Evolutionary conservation across 2,797 vertebrate species (phyloP).

Genomic region (Sebastes itinus): DNA sequence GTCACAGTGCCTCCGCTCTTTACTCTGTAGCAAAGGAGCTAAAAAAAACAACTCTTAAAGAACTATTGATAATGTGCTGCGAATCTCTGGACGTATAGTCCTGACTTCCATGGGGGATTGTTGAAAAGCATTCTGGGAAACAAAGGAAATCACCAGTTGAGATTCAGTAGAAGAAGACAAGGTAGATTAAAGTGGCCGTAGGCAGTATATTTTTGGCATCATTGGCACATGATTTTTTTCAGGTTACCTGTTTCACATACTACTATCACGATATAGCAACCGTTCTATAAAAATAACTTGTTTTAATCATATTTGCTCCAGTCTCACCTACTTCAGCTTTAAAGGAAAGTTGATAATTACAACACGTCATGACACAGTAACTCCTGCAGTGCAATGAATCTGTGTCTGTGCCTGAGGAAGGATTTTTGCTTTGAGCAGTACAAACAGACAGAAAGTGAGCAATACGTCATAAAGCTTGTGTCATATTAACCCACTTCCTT

Average conservation of each 20-base stretch:
- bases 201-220: too few relatives aligned
- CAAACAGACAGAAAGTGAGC: not conserved
- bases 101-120: not conserved
- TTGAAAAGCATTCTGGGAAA: not conserved
- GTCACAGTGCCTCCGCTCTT: not conserved
- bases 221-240: too few relatives aligned
- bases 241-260: too few relatives aligned
- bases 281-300: too few relatives aligned
- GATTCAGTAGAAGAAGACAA: not conserved
- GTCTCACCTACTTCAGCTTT: too few relatives aligned
- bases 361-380: not conserved
- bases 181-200: too few relatives aligned
- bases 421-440: not conserved
- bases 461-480: not conserved
- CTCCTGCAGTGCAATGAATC: not conserved
- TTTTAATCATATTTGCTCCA: too few relatives aligned
- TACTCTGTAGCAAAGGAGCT: not conserved
- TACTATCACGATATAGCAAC: too few relatives aligned
- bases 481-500: constrained; percentile 33
- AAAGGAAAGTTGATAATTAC: not conserved
- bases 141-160: not conserved
- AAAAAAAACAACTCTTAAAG: not conserved
- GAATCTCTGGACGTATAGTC: not conserved
- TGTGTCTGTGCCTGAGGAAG: not conserved
- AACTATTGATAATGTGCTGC: not conserved